phyloP scores from a whole-genome alignment of 2,888 invertebrate species.

The Macaria notata region DNA sequence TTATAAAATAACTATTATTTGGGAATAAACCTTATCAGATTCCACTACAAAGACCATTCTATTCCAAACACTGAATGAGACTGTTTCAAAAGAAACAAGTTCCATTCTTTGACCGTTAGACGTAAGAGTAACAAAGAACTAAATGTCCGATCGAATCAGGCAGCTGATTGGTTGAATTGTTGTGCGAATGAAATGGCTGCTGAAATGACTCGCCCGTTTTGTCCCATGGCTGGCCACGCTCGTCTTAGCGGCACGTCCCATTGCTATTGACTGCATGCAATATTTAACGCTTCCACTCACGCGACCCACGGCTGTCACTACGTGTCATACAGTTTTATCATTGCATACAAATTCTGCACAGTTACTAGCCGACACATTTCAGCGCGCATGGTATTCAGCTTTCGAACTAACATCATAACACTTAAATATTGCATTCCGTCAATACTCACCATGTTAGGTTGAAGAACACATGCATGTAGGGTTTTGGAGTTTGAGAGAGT shows the following conservation, averaged over 20 bases:
- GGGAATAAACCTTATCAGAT: no score
- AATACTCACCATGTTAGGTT: slow-evolving; percentile 60
- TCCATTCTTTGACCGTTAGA: slow-evolving; percentile 42
- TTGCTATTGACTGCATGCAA: slow-evolving; percentile 82
- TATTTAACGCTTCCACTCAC: slow-evolving; percentile 76
- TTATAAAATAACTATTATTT: no score
- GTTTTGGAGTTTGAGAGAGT: slow-evolving; percentile 3
- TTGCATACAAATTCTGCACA: slow-evolving; percentile 62
- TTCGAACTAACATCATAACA: slow-evolving; percentile 59
- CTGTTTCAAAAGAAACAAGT: slow-evolving; percentile 16
- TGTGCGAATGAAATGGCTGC: slow-evolving; percentile 54
- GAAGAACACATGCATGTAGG: slow-evolving; percentile 57
- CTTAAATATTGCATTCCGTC: slow-evolving; percentile 82
- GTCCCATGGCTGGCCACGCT: slow-evolving; percentile 67
- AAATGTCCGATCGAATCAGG: slow-evolving; percentile 34
- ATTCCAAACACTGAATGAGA: slow-evolving; percentile 10
- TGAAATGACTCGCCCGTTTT: slow-evolving; percentile 60
- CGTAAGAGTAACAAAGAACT: slow-evolving; percentile 35
- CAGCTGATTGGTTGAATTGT: slow-evolving; percentile 41
- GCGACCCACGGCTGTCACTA: slow-evolving; percentile 60
- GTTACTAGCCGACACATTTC: slow-evolving; percentile 52
- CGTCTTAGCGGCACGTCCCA: slow-evolving; percentile 75
- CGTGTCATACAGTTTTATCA: slow-evolving; percentile 57
- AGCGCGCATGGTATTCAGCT: slow-evolving; percentile 65
- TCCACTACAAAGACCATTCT: no score